These are phyloP conservation scores for Ganaspis brasiliensis DNA, from an alignment of 2,888 invertebrate species.

Conservation along the genomic window DNA sequence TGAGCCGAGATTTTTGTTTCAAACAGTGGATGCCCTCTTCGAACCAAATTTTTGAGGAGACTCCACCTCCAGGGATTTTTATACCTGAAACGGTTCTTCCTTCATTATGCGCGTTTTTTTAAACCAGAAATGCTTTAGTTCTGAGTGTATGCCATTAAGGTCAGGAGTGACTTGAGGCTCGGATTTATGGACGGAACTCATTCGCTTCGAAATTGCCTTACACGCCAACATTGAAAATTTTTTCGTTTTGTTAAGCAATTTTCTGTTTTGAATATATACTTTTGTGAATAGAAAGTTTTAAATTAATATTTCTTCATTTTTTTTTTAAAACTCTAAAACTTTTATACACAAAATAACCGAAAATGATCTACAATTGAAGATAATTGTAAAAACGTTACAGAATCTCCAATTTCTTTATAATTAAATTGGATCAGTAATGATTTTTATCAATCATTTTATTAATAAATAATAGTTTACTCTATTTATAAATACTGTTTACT, in stretches of 20 bases:
- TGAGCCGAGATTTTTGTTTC: too few relatives aligned
- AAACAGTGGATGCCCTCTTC: not conserved
- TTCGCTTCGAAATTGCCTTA: not conserved
- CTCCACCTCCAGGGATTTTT: slow-evolving; percentile 29
- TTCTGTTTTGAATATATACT: slow-evolving; percentile 1
- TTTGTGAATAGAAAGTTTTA: not conserved
- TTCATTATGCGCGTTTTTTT: slow-evolving; percentile 37
- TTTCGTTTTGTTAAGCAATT: not conserved
- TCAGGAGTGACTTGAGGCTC: slow-evolving; percentile 20
- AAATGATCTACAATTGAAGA: too few relatives aligned
- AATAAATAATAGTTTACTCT: too few relatives aligned
- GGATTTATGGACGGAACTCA: slow-evolving; percentile 30
- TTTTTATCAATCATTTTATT: too few relatives aligned
- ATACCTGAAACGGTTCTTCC: slow-evolving; percentile 39
- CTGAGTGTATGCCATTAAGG: slow-evolving; percentile 37
- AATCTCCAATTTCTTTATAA: too few relatives aligned
- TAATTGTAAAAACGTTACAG: too few relatives aligned
- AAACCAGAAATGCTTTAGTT: slow-evolving; percentile 39
- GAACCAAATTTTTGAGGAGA: slow-evolving; percentile 3
- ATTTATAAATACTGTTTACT: not conserved
- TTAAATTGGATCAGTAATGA: too few relatives aligned
- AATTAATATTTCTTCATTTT: not conserved
- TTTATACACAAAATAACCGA: too few relatives aligned
- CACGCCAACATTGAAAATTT: slow-evolving; percentile 4
- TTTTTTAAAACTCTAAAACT: not conserved